Percentiles rank a stretch among this genome's conserved stretches.
Conservation (phyloP, 1,140 invertebrate species). For the Achroia grisella region DNA sequence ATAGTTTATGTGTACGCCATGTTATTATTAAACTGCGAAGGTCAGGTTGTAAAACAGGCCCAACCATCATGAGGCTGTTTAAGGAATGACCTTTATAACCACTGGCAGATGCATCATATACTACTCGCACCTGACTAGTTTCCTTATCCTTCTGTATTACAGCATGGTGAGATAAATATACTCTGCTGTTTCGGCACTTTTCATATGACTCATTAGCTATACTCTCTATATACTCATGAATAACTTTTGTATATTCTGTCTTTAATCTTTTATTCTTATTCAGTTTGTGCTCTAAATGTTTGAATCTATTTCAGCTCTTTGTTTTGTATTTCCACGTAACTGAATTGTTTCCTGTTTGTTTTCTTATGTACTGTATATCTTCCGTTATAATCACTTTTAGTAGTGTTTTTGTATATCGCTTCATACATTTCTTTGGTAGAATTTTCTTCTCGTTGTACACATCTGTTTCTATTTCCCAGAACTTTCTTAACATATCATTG, state of each 20-base stretch:
- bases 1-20: too few relatives aligned
- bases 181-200: slow-evolving; percentile 7
- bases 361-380: too few relatives aligned
- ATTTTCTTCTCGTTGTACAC: too few relatives aligned
- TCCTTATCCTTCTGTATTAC: slow-evolving; percentile 24
- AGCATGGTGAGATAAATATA: slow-evolving; percentile 23
- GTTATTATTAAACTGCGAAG: slow-evolving; percentile 15
- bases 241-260: slow-evolving; percentile 16
- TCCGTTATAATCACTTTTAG: too few relatives aligned
- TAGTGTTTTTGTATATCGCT: too few relatives aligned
- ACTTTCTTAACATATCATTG: too few relatives aligned
- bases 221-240: slow-evolving; percentile 19
- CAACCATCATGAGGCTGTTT: slow-evolving; percentile 21
- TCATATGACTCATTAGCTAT: slow-evolving; percentile 20
- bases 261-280: slow-evolving; percentile 12
- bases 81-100: slow-evolving; percentile 17
- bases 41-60: slow-evolving; percentile 21
- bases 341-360: too few relatives aligned
- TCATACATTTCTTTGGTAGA: too few relatives aligned
- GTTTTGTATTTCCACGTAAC: too few relatives aligned
- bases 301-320: slow-evolving; percentile 17
- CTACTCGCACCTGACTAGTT: slow-evolving; percentile 21
- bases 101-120: slow-evolving; percentile 21
- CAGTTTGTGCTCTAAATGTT: slow-evolving; percentile 19
- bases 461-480: too few relatives aligned